Conservation (phyloP, 2,797 vertebrate genomes). For the Danionella dracula region DNA sequence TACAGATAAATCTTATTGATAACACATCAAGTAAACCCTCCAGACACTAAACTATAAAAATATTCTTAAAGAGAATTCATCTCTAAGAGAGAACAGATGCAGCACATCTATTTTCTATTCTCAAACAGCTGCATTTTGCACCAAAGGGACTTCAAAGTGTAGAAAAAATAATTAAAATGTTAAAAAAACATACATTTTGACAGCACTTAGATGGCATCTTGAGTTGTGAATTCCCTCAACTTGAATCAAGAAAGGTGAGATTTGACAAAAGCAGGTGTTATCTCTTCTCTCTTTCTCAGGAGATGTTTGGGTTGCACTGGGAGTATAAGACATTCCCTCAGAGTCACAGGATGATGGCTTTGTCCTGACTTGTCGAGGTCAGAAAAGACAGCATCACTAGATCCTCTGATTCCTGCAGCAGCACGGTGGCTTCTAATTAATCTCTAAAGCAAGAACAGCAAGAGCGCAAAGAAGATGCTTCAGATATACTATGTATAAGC, state of each 20-base stretch:
- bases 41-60: no score
- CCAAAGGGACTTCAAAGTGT: not conserved
- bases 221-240: not conserved
- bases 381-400: slow-evolving; percentile 53
- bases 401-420: slow-evolving; percentile 50
- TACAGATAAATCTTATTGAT: no score
- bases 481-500: not conserved
- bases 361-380: slow-evolving; percentile 57
- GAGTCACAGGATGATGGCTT: slow-evolving; percentile 38
- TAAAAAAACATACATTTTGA: not conserved
- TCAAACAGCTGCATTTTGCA: not conserved
- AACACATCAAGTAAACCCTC: no score
- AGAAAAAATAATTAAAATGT: not conserved
- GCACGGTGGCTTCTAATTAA: slow-evolving; percentile 60
- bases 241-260: not conserved
- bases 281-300: slow-evolving; percentile 41
- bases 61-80: no score
- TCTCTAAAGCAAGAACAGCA: slow-evolving; percentile 56
- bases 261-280: not conserved
- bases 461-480: not conserved
- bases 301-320: slow-evolving; percentile 15
- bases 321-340: slow-evolving; percentile 43
- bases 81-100: not conserved
- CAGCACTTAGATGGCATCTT: not conserved
- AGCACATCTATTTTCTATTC: not conserved